Percentiles rank a stretch among this genome's conserved stretches.
Evolutionary conservation across 1,140 invertebrate species (phyloP).

Genomic region (Neuroterus valhalla): DNA sequence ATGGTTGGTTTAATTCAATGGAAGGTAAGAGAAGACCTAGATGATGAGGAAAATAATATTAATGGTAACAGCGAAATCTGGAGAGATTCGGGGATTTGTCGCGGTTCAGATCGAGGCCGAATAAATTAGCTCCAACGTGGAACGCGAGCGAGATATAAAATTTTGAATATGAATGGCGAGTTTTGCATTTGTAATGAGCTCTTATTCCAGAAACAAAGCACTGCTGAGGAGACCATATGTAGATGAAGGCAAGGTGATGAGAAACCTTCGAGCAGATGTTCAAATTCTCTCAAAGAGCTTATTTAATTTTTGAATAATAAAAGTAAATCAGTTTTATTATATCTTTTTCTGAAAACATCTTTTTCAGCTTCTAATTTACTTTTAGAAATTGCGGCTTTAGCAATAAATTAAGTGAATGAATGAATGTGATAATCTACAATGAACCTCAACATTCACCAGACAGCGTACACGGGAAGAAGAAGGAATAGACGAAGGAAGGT

Average conservation of each 20-base stretch:
- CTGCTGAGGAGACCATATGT: conserved; percentile 80
- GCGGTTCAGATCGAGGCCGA: conserved; percentile 68
- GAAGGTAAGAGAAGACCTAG: conserved; percentile 6
- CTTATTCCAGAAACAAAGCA: conserved; percentile 79
- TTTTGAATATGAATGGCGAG: conserved; percentile 91
- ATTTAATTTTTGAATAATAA: neutral
- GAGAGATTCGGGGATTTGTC: conserved; percentile 66
- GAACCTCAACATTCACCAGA: neutral
- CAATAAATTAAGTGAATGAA: conserved; percentile 59
- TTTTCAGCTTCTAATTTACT: no score
- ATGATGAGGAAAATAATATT: conserved; percentile 39
- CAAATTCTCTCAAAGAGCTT: conserved; percentile 6
- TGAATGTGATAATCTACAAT: conserved; percentile 44
- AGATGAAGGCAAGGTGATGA: conserved; percentile 73
- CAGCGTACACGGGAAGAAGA: neutral
- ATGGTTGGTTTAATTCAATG: conserved; percentile 22
- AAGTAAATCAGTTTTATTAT: no score
- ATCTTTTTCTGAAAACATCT: no score
- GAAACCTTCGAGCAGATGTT: conserved; percentile 8
- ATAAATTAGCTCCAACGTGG: conserved; percentile 74
- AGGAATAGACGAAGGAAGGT: conserved; percentile 8
- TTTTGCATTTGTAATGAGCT: conserved; percentile 89
- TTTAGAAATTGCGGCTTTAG: no score
- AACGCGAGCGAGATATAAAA: conserved; percentile 82
- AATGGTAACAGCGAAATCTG: conserved; percentile 42